Evolutionary conservation across 2,888 invertebrate genomes (phyloP), one percentile per base, ranked within the genome.

Genomic region (Gortyna flavago): DNA sequence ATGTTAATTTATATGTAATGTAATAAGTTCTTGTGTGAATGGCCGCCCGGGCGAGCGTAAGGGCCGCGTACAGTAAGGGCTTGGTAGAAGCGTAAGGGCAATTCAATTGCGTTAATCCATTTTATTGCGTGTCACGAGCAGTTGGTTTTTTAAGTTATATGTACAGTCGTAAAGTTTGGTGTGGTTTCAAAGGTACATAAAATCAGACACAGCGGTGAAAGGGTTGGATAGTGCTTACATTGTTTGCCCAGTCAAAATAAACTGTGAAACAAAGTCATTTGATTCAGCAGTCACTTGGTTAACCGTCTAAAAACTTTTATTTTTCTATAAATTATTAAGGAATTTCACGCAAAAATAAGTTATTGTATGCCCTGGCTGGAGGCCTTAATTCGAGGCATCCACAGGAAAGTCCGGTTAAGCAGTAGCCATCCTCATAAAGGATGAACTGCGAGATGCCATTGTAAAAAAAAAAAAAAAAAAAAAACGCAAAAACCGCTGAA

Each of bases 1-100:
- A 96, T 96, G 95, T 95, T 96, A 96, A 96, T 96, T 95, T 94
- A 94, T 94, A 95, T 95, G 96, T 95, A 95, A 96, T 96, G 92
- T 94, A 94, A 95, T 95, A 94, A 94, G 94, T 95, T 94, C 91
- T 91, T 93, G 92, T 93, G 89, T 91, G 92, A 92, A 93, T 92
- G 85, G 85, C n/a, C n/a, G 92, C 88, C 91, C 90, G 90, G 84
- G 85, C 83, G 84, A 89, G 91, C 91, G 85, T 66, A 44, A 79
- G 77, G 66, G 77, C 79, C 71, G 32, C 38, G 77, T 38, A 78
- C 35, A 48, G 41, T 64, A 70, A 81, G 81, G 81, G 77, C 72
- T 38, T 70, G 59, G 25, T 61, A 54, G 41, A 29, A 64, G 64
- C 59, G 80, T 86, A 86, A 92, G 93, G 92, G 92, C 89, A 89